These are phyloP conservation scores for Petrophora chlorosata DNA, from an alignment of 2,888 invertebrate species.

Conservation along the genomic window DNA sequence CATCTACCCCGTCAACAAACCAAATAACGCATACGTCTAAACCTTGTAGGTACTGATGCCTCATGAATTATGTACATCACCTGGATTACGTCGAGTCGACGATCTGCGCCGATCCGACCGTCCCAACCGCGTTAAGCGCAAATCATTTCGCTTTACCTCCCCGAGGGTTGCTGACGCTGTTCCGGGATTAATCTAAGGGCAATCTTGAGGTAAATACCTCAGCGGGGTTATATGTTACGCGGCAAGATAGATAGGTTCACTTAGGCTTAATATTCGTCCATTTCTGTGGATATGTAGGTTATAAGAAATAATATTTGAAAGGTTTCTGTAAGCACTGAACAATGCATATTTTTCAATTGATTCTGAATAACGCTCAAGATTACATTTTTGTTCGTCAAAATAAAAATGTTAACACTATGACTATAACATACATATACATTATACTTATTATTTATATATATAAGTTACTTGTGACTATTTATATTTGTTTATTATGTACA, in stretches of 20 bases:
- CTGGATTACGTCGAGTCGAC: slow-evolving; percentile 12
- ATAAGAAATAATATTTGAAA: too few relatives aligned
- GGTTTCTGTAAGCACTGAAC: too few relatives aligned
- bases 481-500: too few relatives aligned
- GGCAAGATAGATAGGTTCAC: slow-evolving; percentile 10
- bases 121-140: slow-evolving; percentile 37
- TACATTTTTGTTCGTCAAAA: too few relatives aligned
- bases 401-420: too few relatives aligned
- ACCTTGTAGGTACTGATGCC: slow-evolving; percentile 1
- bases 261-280: background rate
- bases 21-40: slow-evolving; percentile 12
- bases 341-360: too few relatives aligned
- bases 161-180: slow-evolving; percentile 26
- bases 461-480: too few relatives aligned
- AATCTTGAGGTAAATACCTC: slow-evolving; percentile 28
- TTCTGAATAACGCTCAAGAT: too few relatives aligned
- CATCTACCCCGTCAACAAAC: background rate
- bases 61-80: slow-evolving; percentile 13
- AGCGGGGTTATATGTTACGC: slow-evolving; percentile 4
- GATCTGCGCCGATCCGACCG: slow-evolving; percentile 13
- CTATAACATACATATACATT: too few relatives aligned
- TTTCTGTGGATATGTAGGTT: too few relatives aligned
- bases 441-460: too few relatives aligned
- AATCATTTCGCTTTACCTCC: slow-evolving; percentile 39
- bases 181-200: slow-evolving; percentile 32